Evolutionary conservation across 2,113 vertebrate genomes (phyloP).

Genomic region (Rutilus rutilus): DNA sequence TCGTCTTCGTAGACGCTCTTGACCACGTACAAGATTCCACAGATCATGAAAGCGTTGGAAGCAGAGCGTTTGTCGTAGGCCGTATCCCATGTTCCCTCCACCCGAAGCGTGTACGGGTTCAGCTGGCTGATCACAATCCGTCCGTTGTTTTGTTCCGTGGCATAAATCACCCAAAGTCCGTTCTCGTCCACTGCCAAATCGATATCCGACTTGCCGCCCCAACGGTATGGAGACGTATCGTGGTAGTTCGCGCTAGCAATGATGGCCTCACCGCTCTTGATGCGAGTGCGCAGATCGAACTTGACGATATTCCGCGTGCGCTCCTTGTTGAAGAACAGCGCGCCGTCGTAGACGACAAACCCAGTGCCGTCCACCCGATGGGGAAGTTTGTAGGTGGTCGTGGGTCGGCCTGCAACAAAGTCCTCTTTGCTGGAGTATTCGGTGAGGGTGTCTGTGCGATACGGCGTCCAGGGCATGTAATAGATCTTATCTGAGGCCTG

Average conservation of each 20-base stretch:
- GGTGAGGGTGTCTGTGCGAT: constrained; percentile 92
- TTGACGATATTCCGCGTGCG: constrained; percentile 98
- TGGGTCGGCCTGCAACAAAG: constrained; percentile 94
- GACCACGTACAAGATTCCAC: constrained; percentile 95
- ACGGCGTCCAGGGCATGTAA: constrained; percentile 99
- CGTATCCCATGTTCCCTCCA: constrained; percentile 98
- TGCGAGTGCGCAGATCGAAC: constrained; percentile 94
- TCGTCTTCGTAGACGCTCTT: constrained; percentile 98
- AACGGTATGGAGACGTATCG: constrained; percentile 96
- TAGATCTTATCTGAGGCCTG: constrained; percentile 99
- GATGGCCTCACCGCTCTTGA: constrained; percentile 98
- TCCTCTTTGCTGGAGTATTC: constrained; percentile 99
- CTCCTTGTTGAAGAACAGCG: constrained; percentile 98
- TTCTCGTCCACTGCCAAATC: constrained; percentile 98
- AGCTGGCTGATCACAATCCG: constrained; percentile 96
- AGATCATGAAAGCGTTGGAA: constrained; percentile 99
- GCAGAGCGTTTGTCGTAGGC: constrained; percentile 97
- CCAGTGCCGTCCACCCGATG: constrained; percentile 96
- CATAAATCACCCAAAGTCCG: constrained; percentile 98
- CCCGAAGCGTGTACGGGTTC: constrained; percentile 94
- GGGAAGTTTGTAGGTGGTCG: constrained; percentile 96
- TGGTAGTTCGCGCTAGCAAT: constrained; percentile 98
- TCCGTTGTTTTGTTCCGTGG: constrained; percentile 98
- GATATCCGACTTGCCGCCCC: constrained; percentile 98
- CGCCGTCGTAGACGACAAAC: constrained; percentile 96